Evolutionary conservation across 2,113 vertebrate genomes (phyloP).

Genomic region (Ammospiza nelsoni): DNA sequence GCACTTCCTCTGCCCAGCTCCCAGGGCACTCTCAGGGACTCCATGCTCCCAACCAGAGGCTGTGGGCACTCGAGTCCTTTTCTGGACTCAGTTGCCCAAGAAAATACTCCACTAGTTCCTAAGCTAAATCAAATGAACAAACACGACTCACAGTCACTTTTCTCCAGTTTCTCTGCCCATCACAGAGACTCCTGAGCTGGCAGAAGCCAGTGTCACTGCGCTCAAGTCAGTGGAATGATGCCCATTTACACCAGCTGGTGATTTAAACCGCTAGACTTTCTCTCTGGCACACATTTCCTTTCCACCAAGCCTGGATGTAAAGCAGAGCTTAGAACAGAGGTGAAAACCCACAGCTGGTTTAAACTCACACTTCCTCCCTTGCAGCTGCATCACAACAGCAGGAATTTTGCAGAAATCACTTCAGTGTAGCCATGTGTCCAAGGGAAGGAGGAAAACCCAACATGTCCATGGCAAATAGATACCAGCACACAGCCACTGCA

Average conservation of each 20-base stretch:
- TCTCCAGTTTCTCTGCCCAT: not conserved
- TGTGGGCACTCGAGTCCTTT: fast-evolving
- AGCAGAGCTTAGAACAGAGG: not conserved
- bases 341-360: not conserved
- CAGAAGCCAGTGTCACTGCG: not conserved
- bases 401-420: not conserved
- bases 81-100: not conserved
- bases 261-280: not conserved
- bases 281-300: not conserved
- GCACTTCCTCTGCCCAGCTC: not conserved
- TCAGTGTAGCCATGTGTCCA: not conserved
- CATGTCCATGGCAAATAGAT: not conserved
- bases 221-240: not conserved
- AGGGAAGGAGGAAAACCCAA: not conserved
- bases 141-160: not conserved
- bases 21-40: not conserved
- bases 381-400: not conserved
- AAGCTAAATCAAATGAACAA: not conserved
- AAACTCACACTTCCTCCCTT: not conserved
- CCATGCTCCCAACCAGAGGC: fast-evolving
- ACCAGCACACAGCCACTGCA: not conserved
- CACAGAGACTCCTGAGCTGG: not conserved
- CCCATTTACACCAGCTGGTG: not conserved
- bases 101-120: not conserved
- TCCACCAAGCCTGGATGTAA: not conserved